Percentiles rank a stretch among this genome's conserved stretches.
Conservation (phyloP, 2,113 vertebrate genomes). For the Hippopotamus amphibius region DNA sequence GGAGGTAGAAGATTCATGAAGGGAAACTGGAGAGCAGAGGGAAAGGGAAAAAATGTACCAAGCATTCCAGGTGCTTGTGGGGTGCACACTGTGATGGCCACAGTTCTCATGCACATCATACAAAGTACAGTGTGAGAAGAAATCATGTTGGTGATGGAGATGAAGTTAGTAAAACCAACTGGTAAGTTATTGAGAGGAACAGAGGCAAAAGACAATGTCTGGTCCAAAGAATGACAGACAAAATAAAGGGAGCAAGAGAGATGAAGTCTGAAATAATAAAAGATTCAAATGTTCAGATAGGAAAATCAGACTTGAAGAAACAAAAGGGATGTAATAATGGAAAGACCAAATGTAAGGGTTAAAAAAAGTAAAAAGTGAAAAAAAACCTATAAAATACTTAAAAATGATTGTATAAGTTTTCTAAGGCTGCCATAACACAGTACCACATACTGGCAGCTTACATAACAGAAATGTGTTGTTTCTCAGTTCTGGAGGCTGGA, state of each 20-base stretch:
- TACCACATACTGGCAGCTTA: accelerated
- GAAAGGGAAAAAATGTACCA: accelerated
- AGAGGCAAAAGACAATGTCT: not conserved
- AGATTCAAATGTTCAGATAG: not conserved
- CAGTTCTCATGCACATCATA: accelerated
- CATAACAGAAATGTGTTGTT: accelerated
- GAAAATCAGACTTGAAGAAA: not conserved
- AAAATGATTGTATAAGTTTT: too few species aligned
- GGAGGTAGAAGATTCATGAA: not conserved
- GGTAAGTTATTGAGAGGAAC: not conserved
- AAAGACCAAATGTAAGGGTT: too few species aligned
- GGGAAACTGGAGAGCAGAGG: too few species aligned
- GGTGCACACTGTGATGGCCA: accelerated
- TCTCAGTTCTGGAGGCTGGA: accelerated
- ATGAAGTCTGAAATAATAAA: not conserved
- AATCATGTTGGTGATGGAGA: accelerated
- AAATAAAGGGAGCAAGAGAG: not conserved
- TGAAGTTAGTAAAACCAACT: not conserved
- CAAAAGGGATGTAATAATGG: not conserved
- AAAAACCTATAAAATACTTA: accelerated
- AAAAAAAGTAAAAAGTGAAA: not conserved
- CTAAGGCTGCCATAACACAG: not conserved
- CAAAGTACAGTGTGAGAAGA: not conserved
- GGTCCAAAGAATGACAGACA: not conserved
- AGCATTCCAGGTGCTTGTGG: accelerated